Conservation (phyloP, 2,113 vertebrate species). For the Meles meles region DNA sequence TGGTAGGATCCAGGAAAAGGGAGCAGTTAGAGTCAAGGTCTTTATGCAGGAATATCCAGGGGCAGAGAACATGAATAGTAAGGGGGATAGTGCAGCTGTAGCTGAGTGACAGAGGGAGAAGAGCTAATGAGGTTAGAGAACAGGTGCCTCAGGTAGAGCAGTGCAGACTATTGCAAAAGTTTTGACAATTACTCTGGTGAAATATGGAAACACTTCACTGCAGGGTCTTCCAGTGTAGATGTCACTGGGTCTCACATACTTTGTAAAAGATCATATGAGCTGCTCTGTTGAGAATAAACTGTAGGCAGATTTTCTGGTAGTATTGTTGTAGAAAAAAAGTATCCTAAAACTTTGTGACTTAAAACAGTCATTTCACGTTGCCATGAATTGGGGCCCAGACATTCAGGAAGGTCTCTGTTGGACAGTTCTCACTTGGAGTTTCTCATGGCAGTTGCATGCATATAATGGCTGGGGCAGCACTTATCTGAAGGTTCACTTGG, state of each 20-base stretch:
- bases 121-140: background rate
- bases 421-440: background rate
- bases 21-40: background rate
- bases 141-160: fast-evolving
- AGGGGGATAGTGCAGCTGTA: background rate
- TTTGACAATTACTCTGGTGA: background rate
- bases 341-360: background rate
- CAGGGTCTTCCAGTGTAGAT: background rate
- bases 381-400: background rate
- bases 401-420: background rate
- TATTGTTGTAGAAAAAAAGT: background rate
- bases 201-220: background rate
- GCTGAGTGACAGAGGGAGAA: background rate
- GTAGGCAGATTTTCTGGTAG: background rate
- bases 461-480: background rate
- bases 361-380: background rate
- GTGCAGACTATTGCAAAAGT: too few relatives aligned
- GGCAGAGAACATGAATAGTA: too few relatives aligned
- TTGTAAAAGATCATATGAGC: background rate
- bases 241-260: background rate
- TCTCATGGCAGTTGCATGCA: background rate
- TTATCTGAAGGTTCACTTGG: background rate
- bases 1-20: background rate
- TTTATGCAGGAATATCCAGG: fast-evolving
- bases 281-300: background rate